Conservation (phyloP, 2,888 invertebrate species). For the Acanthosepion pharaonis region DNA sequence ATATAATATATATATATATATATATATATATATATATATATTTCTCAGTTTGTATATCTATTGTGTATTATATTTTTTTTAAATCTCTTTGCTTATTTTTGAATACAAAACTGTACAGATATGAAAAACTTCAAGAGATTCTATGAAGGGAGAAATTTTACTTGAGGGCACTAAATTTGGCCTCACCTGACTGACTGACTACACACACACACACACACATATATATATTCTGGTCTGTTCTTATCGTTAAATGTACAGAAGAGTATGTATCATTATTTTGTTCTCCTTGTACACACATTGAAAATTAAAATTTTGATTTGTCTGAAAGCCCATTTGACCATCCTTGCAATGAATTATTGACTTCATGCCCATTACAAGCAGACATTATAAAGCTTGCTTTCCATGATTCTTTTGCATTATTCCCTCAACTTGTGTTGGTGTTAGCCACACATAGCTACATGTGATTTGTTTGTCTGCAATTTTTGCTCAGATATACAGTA, state of each 20-base stretch:
- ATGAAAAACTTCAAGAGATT: too few relatives aligned
- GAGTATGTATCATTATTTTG: not conserved
- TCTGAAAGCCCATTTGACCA: conserved; percentile 18
- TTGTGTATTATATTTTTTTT: too few relatives aligned
- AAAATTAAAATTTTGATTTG: not conserved
- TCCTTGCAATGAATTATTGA: conserved; percentile 4
- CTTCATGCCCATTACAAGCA: not conserved
- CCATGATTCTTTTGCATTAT: not conserved
- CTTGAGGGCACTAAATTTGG: too few relatives aligned
- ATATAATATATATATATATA: too few relatives aligned
- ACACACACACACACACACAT: too few relatives aligned
- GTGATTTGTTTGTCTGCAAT: not conserved
- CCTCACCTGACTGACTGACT: too few relatives aligned
- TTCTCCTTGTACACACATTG: not conserved
- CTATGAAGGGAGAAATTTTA: too few relatives aligned
- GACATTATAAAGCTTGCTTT: not conserved
- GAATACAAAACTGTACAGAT: too few relatives aligned
- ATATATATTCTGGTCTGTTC: not conserved
- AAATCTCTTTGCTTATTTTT: too few relatives aligned
- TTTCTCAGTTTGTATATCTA: too few relatives aligned
- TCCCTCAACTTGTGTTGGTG: not conserved
- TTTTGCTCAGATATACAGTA: not conserved
- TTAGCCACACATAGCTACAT: not conserved
- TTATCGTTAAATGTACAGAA: not conserved
- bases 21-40: too few relatives aligned